These are phyloP conservation scores for Pseudonaja textilis DNA, from an alignment of 2,113 vertebrate genomes.

Conservation along the genomic window DNA sequence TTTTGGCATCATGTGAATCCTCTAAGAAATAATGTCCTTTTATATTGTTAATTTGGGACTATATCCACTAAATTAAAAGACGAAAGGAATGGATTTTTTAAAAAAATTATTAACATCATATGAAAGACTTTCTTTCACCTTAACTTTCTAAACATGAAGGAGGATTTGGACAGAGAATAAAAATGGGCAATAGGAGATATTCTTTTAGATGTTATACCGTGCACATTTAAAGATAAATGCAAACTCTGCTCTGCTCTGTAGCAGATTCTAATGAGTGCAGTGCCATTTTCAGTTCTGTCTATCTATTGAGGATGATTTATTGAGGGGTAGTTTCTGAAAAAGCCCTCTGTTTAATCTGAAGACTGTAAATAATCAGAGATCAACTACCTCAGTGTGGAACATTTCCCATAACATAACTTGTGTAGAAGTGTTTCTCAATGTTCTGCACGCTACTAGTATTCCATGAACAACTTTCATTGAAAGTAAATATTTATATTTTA, in stretches of 20 bases:
- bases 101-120: background rate
- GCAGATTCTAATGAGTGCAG: background rate
- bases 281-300: background rate
- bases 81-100: background rate
- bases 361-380: background rate
- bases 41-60: background rate
- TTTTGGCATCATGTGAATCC: background rate
- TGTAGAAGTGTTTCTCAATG: background rate
- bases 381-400: background rate
- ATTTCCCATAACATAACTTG: background rate
- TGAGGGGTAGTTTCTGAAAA: background rate
- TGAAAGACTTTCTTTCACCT: background rate
- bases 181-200: background rate
- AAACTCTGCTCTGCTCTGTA: background rate
- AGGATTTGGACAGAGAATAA: background rate
- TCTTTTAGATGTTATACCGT: background rate
- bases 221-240: background rate
- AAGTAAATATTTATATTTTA: background rate
- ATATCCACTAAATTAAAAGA: background rate
- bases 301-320: background rate
- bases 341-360: background rate
- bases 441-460: background rate
- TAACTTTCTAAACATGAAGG: fast-evolving
- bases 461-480: background rate
- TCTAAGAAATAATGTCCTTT: background rate